A percentile compares a stretch with the other conserved stretches of the same genome.
Conservation (phyloP, 1,140 invertebrate species). For the Sminthurides bifidus region DNA sequence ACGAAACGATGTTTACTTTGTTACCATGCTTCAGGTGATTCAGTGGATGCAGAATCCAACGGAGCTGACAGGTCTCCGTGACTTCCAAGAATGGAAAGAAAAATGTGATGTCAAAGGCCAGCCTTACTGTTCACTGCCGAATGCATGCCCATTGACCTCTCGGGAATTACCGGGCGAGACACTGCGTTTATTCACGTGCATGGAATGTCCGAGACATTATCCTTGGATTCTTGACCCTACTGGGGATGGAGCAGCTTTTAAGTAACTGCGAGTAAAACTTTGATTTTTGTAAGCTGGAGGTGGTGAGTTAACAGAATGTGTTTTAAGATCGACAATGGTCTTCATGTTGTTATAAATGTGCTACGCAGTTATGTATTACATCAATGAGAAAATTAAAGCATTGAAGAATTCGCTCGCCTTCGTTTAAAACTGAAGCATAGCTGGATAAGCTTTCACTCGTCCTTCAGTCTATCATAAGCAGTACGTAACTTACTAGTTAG, state of each 20-base stretch:
- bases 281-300: too few species aligned
- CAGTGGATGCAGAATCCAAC: slow-evolving; percentile 97
- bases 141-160: slow-evolving; percentile 76
- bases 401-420: too few species aligned
- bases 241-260: slow-evolving; percentile 76
- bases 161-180: slow-evolving; percentile 84
- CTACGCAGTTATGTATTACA: too few species aligned
- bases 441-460: too few species aligned
- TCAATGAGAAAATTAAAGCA: too few species aligned
- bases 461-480: too few species aligned
- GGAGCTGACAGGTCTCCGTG: slow-evolving; percentile 67
- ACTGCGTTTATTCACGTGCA: slow-evolving; percentile 80
- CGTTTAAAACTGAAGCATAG: too few species aligned
- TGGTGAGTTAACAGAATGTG: too few species aligned
- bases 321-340: too few species aligned
- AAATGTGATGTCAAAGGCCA: slow-evolving; percentile 89
- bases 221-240: slow-evolving; percentile 90
- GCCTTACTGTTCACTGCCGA: slow-evolving; percentile 80
- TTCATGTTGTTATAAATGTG: too few species aligned
- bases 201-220: slow-evolving; percentile 91
- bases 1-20: slow-evolving; percentile 86
- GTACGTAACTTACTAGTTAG: too few species aligned
- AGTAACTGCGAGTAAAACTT: too few species aligned
- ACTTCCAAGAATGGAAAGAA: slow-evolving; percentile 91
- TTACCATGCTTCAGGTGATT: slow-evolving; percentile 84